Percentiles rank a stretch among this genome's conserved stretches.
Conservation (phyloP, 1,140 invertebrate genomes). For the Lamellibrachia luymesi region DNA sequence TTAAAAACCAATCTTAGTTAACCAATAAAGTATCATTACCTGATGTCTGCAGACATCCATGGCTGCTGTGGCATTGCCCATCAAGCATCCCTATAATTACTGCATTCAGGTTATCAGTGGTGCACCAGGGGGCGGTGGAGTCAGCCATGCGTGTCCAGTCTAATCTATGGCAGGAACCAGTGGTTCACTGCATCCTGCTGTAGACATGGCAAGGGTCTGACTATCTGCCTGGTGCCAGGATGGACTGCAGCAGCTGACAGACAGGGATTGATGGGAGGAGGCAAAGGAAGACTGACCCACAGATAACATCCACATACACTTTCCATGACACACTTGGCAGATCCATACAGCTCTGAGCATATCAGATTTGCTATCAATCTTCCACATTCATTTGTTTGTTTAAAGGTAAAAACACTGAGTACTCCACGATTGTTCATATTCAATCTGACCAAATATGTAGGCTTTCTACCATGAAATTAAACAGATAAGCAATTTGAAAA, state of each 20-base stretch:
- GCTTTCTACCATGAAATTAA: not conserved
- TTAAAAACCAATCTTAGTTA: not conserved
- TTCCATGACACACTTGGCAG: not conserved
- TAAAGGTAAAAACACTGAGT: not conserved
- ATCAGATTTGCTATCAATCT: not conserved
- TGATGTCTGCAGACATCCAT: not conserved
- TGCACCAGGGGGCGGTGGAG: not conserved
- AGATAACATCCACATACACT: not conserved
- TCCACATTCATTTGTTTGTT: not conserved
- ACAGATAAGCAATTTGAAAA: not conserved
- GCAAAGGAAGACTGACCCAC: not conserved
- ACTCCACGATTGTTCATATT: not conserved
- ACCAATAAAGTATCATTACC: slow-evolving; percentile 5
- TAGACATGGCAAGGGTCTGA: not conserved
- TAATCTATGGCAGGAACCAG: not conserved
- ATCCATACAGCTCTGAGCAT: not conserved
- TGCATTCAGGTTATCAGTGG: not conserved
- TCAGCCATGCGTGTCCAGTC: not conserved
- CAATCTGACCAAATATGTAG: not conserved
- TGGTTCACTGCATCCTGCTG: not conserved
- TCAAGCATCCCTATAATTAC: not conserved
- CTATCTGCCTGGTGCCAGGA: not conserved
- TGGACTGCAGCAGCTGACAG: not conserved
- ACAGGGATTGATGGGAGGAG: not conserved
- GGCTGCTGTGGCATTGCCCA: not conserved